phyloP scores from a whole-genome alignment of 2,888 invertebrate genomes.

The Digitonthophagus gazella region DNA sequence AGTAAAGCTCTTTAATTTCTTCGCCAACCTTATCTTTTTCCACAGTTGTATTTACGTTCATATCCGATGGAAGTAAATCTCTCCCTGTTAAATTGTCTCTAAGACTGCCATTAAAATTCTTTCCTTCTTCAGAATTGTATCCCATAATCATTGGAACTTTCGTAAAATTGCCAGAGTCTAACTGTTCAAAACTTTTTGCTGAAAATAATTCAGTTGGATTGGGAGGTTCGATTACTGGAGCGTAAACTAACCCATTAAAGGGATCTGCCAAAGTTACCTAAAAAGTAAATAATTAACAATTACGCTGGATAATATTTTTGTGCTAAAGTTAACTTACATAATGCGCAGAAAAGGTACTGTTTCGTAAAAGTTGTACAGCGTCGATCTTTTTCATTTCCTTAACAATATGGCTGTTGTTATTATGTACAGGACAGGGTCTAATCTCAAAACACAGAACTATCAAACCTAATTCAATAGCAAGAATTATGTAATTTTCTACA shows the following conservation, averaged over 20 bases:
- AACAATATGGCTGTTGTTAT: too few species aligned
- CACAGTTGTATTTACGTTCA: conserved; percentile 29
- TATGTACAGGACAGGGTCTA: too few species aligned
- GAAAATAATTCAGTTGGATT: conserved; percentile 40
- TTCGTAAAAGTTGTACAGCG: too few species aligned
- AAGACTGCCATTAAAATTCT: conserved; percentile 27
- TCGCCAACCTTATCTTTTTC: neutral
- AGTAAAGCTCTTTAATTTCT: conserved; percentile 17
- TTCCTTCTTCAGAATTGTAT: conserved; percentile 32
- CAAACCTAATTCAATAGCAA: too few species aligned
- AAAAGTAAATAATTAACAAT: conserved; percentile 2
- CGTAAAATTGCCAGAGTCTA: conserved; percentile 29
- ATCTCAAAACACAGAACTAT: too few species aligned
- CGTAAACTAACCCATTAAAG: conserved; percentile 38
- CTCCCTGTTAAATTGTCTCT: conserved; percentile 52
- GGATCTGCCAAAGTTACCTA: conserved; percentile 23
- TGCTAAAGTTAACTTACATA: too few species aligned
- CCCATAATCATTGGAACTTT: conserved; percentile 34
- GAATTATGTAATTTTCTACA: neutral
- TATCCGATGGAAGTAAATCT: conserved; percentile 46
- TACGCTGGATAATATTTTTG: too few species aligned
- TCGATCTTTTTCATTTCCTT: too few species aligned
- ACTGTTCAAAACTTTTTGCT: conserved; percentile 33
- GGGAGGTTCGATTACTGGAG: conserved; percentile 39
- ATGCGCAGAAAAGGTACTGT: too few species aligned